phyloP scores from a whole-genome alignment of 2,797 vertebrate genomes.

The Pseudochirops cupreus region DNA sequence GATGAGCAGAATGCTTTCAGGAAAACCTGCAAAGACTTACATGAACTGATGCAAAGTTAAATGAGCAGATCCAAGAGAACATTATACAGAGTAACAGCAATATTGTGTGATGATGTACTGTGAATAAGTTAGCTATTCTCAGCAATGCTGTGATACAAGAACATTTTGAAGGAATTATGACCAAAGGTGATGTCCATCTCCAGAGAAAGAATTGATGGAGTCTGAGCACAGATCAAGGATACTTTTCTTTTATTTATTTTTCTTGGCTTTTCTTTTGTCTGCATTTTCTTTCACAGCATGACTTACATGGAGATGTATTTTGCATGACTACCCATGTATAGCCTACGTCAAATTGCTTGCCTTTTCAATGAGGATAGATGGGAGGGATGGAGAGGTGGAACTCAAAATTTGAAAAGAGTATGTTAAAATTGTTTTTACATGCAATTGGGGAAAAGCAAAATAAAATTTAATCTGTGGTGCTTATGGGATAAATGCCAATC shows the following conservation, averaged over 20 bases:
- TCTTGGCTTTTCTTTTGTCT: not conserved
- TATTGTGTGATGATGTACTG: not conserved
- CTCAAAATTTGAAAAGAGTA: not conserved
- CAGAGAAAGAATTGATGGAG: not conserved
- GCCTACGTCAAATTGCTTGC: not conserved
- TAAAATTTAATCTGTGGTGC: not conserved
- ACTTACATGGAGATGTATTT: not conserved
- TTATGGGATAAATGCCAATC: not conserved
- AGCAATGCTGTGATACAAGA: not conserved
- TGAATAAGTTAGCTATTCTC: not conserved
- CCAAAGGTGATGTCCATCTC: not conserved
- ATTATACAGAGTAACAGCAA: not conserved
- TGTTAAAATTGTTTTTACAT: not conserved
- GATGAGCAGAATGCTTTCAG: too few relatives aligned
- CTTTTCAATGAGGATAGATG: not conserved
- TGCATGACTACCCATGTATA: not conserved
- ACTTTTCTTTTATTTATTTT: not conserved
- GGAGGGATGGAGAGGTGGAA: not conserved
- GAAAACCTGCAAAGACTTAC: too few relatives aligned
- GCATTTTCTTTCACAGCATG: not conserved
- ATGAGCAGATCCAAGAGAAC: too few relatives aligned
- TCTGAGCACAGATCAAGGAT: not conserved
- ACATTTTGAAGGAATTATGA: not conserved
- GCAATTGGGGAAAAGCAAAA: not conserved
- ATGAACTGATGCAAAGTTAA: too few relatives aligned